Conservation (phyloP, 2,888 invertebrate species). For the Diaphora mendica region DNA sequence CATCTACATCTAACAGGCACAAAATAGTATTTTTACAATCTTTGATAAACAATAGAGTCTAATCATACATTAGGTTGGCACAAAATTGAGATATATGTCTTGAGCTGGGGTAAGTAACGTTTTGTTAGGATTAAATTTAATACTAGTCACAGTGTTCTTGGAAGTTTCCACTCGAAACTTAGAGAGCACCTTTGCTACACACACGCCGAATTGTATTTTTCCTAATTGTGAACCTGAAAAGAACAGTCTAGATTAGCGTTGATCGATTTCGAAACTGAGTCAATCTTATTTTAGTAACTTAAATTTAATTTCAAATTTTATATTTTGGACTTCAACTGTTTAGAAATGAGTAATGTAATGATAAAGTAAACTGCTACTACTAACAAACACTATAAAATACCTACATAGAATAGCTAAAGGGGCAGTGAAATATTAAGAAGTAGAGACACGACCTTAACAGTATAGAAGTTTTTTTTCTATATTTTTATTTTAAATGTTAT, state of each 20-base stretch:
- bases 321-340: neutral
- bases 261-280: neutral
- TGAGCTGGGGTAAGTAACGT: constrained; percentile 50
- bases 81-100: constrained; percentile 49
- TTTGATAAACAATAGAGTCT: neutral
- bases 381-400: too few relatives aligned
- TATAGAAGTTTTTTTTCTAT: neutral
- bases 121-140: constrained; percentile 50
- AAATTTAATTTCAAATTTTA: neutral
- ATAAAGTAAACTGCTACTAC: neutral
- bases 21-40: neutral
- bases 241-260: neutral
- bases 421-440: neutral
- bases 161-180: constrained; percentile 61
- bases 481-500: neutral
- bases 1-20: neutral
- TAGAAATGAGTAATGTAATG: neutral
- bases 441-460: neutral
- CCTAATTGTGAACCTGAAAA: constrained; percentile 61
- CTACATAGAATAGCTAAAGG: neutral
- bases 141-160: constrained; percentile 46
- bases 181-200: constrained; percentile 55
- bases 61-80: constrained; percentile 16
- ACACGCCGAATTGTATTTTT: constrained; percentile 59
- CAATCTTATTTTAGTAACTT: neutral